Conservation (phyloP, 2,113 vertebrate species). For the Lophotis ruficrista region DNA sequence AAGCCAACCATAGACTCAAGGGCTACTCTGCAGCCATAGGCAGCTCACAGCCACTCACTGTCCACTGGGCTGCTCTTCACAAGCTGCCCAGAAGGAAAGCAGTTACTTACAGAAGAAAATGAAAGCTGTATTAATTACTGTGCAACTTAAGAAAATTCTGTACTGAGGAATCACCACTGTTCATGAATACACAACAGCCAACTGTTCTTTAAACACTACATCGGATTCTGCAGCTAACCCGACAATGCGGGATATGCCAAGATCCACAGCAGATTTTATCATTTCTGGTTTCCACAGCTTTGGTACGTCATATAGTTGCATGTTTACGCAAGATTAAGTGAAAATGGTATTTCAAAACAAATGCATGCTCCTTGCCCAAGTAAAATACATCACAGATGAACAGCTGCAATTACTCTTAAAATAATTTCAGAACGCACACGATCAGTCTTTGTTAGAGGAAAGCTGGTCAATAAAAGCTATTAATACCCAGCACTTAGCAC, state of each 20-base stretch:
- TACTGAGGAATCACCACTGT: neutral
- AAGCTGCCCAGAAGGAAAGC: neutral
- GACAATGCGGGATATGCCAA: neutral
- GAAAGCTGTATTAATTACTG: neutral
- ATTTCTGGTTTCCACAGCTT: neutral
- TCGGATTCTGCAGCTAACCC: neutral
- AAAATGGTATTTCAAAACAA: neutral
- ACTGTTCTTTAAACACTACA: neutral
- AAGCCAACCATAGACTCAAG: neutral
- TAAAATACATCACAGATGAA: neutral
- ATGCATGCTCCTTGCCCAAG: neutral
- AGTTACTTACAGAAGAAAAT: neutral
- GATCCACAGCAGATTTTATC: neutral
- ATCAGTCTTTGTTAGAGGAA: neutral
- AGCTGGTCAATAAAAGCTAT: neutral
- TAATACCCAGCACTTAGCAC: constrained; percentile 79
- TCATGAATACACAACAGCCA: neutral
- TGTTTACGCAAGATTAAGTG: neutral
- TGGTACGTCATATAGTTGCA: neutral
- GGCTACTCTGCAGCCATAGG: neutral
- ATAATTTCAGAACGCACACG: neutral
- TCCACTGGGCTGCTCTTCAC: neutral
- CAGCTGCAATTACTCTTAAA: neutral
- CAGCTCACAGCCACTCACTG: neutral
- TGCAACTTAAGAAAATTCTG: neutral